A percentile compares a stretch with the other conserved stretches of the same genome.
Evolutionary conservation across 1,140 invertebrate species (phyloP).

Genomic region (Lordiphosa collinella): DNA sequence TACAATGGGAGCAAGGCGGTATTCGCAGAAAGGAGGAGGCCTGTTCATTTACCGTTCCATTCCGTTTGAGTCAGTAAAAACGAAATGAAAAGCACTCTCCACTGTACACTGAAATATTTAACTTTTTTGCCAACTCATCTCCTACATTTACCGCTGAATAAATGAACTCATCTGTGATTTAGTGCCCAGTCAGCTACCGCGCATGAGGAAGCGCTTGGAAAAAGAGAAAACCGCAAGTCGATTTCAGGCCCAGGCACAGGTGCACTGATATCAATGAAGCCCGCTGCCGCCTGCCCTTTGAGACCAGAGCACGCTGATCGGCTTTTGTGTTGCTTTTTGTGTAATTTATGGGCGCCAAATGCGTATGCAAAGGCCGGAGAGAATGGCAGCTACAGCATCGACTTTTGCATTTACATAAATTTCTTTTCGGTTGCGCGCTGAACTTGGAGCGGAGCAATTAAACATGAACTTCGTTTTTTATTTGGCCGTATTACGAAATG

Average conservation of each 20-base stretch:
- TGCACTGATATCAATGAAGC: constrained; percentile 15
- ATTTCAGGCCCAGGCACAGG: constrained; percentile 4
- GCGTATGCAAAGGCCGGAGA: constrained; percentile 7
- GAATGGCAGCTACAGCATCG: constrained; percentile 1
- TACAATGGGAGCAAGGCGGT: too few species aligned
- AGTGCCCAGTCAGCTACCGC: constrained; percentile 5
- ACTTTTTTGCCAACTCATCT: too few species aligned
- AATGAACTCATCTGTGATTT: constrained; percentile 4
- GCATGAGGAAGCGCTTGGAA: constrained; percentile 23
- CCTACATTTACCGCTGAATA: background rate
- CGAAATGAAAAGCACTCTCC: too few species aligned
- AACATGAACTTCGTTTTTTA: constrained; percentile 71
- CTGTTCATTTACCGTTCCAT: too few species aligned
- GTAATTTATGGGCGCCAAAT: constrained; percentile 45
- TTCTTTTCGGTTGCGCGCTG: constrained; percentile 30
- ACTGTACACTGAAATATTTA: too few species aligned
- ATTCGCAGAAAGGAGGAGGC: too few species aligned
- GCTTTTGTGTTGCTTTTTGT: constrained; percentile 9
- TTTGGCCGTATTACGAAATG: constrained; percentile 54
- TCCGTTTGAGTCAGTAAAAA: too few species aligned
- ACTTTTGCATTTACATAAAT: constrained; percentile 59
- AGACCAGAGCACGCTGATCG: background rate
- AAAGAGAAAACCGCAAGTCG: constrained; percentile 9
- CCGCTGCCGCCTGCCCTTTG: background rate
- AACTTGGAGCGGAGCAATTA: constrained; percentile 61